A percentile compares a stretch with the other conserved stretches of the same genome.
Evolutionary conservation across 2,113 vertebrate genomes (phyloP).

Genomic region (Stegostoma tigrinum): DNA sequence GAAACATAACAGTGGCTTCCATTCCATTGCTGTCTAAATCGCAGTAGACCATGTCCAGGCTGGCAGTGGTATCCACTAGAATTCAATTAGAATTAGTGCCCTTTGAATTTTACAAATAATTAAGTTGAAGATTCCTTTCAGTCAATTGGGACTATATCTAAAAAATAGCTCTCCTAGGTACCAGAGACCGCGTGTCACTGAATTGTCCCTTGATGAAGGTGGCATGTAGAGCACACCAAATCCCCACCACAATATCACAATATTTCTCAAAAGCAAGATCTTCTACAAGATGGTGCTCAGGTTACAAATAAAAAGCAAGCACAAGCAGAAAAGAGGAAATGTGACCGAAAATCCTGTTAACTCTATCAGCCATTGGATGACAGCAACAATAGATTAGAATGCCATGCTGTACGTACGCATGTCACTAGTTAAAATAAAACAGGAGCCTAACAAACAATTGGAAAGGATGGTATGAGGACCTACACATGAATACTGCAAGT

Average conservation of each 20-base stretch:
- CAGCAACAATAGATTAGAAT: background rate
- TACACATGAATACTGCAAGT: background rate
- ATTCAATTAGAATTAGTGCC: background rate
- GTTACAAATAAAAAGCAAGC: background rate
- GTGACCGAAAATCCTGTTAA: background rate
- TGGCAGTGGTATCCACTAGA: background rate
- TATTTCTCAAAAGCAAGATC: too few relatives aligned
- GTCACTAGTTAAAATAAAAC: background rate
- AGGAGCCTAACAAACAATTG: background rate
- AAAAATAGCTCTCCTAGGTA: background rate
- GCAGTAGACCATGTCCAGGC: background rate
- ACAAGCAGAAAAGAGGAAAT: background rate
- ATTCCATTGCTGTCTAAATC: background rate
- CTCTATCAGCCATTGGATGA: background rate
- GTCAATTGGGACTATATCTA: background rate
- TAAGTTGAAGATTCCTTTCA: background rate
- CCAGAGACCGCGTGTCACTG: background rate
- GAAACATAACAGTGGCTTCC: background rate
- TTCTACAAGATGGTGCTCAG: background rate
- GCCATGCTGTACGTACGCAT: background rate
- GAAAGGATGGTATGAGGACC: background rate
- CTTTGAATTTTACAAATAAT: background rate
- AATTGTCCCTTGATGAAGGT: background rate
- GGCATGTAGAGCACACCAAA: background rate
- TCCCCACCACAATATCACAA: slow-evolving; percentile 5